Conservation (phyloP, 2,797 vertebrate species). For the Streptopelia turtur region DNA sequence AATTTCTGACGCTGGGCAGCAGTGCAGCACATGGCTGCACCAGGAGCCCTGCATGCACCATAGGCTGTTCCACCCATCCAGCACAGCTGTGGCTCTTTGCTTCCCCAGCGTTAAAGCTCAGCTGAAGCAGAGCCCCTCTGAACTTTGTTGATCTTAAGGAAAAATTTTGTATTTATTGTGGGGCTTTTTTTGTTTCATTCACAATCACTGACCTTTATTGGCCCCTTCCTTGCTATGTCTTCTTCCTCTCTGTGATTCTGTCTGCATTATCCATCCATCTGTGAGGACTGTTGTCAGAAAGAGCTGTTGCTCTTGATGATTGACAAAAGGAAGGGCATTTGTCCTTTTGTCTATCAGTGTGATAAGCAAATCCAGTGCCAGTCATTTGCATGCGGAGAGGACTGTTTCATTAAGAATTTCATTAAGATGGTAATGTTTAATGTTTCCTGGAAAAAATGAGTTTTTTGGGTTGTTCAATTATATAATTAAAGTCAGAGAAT, state of each 20-base stretch:
- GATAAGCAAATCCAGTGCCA: constrained; percentile 72
- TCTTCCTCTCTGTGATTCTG: background rate
- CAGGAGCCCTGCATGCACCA: background rate
- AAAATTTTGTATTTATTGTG: background rate
- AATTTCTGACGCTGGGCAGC: background rate
- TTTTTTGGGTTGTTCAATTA: constrained; percentile 83
- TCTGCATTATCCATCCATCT: background rate
- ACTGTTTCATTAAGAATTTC: constrained; percentile 86
- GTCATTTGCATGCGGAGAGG: constrained; percentile 83
- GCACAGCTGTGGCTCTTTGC: background rate
- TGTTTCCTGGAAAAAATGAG: constrained; percentile 86
- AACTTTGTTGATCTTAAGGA: background rate
- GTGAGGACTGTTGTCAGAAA: background rate
- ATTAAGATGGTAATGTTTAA: constrained; percentile 88
- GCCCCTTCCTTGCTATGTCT: background rate
- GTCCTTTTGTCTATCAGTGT: constrained; percentile 62
- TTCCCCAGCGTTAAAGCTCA: fast-evolving
- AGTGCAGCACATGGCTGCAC: background rate
- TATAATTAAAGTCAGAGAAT: constrained; percentile 84
- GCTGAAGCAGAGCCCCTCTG: background rate
- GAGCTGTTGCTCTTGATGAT: constrained; percentile 48
- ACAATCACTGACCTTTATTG: background rate
- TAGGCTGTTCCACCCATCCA: background rate
- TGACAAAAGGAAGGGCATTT: constrained; percentile 65
- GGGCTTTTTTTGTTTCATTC: background rate